phyloP scores from a whole-genome alignment of 1,140 invertebrate species.

The Drosophila biarmipes region DNA sequence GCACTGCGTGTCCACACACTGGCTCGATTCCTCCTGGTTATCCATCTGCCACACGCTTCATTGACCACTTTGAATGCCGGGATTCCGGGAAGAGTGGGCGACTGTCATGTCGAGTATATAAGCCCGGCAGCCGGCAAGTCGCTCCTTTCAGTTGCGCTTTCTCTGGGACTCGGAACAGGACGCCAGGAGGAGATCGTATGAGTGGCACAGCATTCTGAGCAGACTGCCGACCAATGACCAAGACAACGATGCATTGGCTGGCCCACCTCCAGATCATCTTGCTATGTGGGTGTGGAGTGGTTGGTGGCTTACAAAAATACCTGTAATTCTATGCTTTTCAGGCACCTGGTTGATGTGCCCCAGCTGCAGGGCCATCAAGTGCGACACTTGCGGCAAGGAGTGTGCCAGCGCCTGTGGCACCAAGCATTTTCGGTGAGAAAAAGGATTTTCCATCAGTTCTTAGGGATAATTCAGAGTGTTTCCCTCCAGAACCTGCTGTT shows the following conservation, averaged over 20 bases:
- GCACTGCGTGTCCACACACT: constrained; percentile 63
- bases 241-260: constrained; percentile 52
- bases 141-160: constrained; percentile 65
- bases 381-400: constrained; percentile 86
- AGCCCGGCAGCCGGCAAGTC: constrained; percentile 9
- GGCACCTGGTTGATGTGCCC: constrained; percentile 61
- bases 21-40: constrained; percentile 40
- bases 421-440: constrained; percentile 84
- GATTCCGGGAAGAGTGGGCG: neutral
- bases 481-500: constrained; percentile 72
- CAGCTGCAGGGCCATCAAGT: constrained; percentile 81
- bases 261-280: constrained; percentile 58
- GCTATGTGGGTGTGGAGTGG: constrained; percentile 42
- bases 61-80: constrained; percentile 71
- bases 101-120: constrained; percentile 49
- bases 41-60: constrained; percentile 54
- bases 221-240: constrained; percentile 20
- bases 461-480: neutral
- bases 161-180: constrained; percentile 26
- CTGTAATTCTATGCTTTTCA: neutral
- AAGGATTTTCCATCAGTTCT: neutral
- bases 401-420: constrained; percentile 86
- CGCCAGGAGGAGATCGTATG: constrained; percentile 54
- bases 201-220: constrained; percentile 40
- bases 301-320: neutral